Evolutionary conservation across 2,888 invertebrate genomes (phyloP), one percentile per base, ranked within the genome.

Genomic region (Nesidiocoris tenuis): DNA sequence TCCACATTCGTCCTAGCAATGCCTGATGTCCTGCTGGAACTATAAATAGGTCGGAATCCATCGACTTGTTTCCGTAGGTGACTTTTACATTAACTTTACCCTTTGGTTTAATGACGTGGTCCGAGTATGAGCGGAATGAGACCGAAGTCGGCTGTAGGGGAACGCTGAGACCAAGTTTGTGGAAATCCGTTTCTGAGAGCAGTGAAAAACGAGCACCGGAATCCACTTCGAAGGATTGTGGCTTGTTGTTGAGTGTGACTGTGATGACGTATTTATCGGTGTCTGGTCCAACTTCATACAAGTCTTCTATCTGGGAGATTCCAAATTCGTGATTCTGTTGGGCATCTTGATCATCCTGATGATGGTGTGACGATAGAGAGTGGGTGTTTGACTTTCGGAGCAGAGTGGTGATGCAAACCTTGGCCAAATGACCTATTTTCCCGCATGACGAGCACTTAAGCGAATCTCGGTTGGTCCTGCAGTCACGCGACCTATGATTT

Each of bases 251-350:
- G 59, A 76, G 56, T 24, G 63, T 56, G 24, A 76, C 76, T 16
- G 75, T 71, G 18, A 76, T 24, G n/a, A 76, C 24, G 25, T 71
- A 76, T 24, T 76, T 76, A 39, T 75, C 68, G 9, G 68, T 56
- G 65, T 61, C 63, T 24, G 63, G 56, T 24, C 71, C 71, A 63
- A 76, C 63, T 21, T 76, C 67, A 61, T 66, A 75, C 54, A 68
- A 24, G 25, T 76, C 68, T n/a, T 64, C 65, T 18, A 61, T 25
- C 59, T 24, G 19, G 19, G 19, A 25, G 17, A 71, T 71, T 24
- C 71, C 61, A 71, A 23, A 71, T 18, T 19, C 61, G 24, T 71
- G 16, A 17, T 21, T 19, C 61, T 23, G 16, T 3, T 59, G 24
- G 19, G n/a, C 12, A 16, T 71, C 71, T 19, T 56, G 22, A 18